Evolutionary conservation across 2,113 vertebrate genomes (phyloP).

Genomic region (Amazona guildingii): DNA sequence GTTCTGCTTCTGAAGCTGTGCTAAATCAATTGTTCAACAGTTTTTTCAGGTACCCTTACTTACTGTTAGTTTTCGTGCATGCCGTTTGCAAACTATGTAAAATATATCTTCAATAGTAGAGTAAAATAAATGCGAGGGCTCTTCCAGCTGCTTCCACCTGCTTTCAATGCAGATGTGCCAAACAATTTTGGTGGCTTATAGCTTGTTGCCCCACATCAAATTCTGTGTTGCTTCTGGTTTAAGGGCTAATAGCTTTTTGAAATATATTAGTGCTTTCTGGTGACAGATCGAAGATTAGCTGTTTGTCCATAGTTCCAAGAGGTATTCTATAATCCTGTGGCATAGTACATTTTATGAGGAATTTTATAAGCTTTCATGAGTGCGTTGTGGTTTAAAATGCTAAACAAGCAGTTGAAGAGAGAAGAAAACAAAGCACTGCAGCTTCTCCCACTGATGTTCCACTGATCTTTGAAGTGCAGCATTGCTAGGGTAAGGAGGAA

Average conservation of each 20-base stretch:
- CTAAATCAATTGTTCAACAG: slow-evolving; percentile 17
- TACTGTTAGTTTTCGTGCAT: background rate
- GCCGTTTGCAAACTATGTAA: slow-evolving; percentile 20
- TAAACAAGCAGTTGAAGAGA: slow-evolving; percentile 6
- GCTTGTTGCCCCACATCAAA: slow-evolving; percentile 54
- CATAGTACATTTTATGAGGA: slow-evolving; percentile 60
- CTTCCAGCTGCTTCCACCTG: slow-evolving; percentile 27
- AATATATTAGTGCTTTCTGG: slow-evolving; percentile 58
- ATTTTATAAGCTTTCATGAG: slow-evolving; percentile 56
- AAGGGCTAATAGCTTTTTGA: slow-evolving; percentile 64
- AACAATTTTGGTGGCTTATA: slow-evolving; percentile 55
- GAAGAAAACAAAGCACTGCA: slow-evolving; percentile 40
- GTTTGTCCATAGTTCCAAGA: slow-evolving; percentile 41
- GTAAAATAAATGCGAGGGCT: slow-evolving; percentile 11
- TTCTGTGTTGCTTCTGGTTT: slow-evolving; percentile 63
- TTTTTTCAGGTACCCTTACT: background rate
- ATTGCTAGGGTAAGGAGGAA: background rate
- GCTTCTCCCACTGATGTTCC: background rate
- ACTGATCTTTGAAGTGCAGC: background rate
- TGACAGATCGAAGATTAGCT: slow-evolving; percentile 54
- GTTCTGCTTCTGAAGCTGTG: background rate
- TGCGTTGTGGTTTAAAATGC: slow-evolving; percentile 30
- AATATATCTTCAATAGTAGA: slow-evolving; percentile 31
- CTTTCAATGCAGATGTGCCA: slow-evolving; percentile 30
- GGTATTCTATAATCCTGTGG: slow-evolving; percentile 44